Evolutionary conservation across 2,888 invertebrate genomes (phyloP).

Genomic region (Ceratothoa steindachneri): DNA sequence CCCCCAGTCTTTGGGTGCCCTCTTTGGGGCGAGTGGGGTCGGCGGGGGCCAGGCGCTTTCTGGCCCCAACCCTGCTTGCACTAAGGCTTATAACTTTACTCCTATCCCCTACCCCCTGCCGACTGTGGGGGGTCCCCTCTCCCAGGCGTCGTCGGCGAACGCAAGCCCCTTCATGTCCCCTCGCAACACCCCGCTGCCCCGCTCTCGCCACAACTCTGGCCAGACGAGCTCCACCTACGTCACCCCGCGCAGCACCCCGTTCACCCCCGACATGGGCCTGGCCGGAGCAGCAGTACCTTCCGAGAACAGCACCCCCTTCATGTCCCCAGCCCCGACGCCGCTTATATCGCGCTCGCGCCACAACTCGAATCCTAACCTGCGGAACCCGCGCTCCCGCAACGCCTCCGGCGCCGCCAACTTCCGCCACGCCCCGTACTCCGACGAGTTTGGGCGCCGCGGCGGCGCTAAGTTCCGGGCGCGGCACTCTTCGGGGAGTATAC

Average conservation of each 20-base stretch:
- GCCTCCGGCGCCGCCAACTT: conserved; percentile 49
- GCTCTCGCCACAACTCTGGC: conserved; percentile 61
- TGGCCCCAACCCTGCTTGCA: conserved; percentile 67
- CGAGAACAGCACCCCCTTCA: conserved; percentile 50
- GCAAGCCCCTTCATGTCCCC: conserved; percentile 80
- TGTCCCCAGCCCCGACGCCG: conserved; percentile 51
- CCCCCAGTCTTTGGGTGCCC: conserved; percentile 48
- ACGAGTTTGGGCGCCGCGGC: conserved; percentile 24
- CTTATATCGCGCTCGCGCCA: conserved; percentile 51
- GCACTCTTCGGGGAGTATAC: conserved; percentile 43
- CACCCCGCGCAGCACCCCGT: conserved; percentile 46
- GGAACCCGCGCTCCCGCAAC: conserved; percentile 46
- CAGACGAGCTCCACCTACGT: conserved; percentile 48
- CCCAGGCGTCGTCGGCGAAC: conserved; percentile 64
- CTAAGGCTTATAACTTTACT: conserved; percentile 77
- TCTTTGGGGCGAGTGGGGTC: conserved; percentile 22
- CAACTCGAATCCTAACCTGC: conserved; percentile 49
- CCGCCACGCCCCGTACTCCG: conserved; percentile 32
- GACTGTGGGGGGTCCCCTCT: conserved; percentile 53
- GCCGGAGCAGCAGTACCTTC: conserved; percentile 46
- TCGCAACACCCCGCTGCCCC: conserved; percentile 67
- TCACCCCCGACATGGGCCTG: conserved; percentile 43
- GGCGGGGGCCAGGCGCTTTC: conserved; percentile 59
- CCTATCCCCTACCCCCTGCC: conserved; percentile 79
- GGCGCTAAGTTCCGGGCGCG: conserved; percentile 29